Evolutionary conservation across 2,113 vertebrate species (phyloP).

Genomic region (Alosa alosa): DNA sequence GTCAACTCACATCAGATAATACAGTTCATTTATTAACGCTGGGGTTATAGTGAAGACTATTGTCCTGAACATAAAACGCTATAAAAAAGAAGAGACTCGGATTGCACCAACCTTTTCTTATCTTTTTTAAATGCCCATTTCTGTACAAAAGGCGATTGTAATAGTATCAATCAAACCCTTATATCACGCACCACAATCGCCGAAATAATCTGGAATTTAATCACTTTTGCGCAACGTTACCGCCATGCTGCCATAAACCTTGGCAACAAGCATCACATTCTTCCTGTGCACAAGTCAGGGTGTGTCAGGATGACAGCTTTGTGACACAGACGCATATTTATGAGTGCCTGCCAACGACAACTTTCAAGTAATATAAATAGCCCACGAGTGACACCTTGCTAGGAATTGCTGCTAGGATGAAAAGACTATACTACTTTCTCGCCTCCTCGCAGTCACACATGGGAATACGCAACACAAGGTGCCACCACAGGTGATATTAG

Average conservation of each 20-base stretch:
- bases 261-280: neutral
- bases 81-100: neutral
- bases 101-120: constrained; percentile 3
- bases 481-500: constrained; percentile 10
- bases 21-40: constrained; percentile 13
- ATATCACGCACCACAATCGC: neutral
- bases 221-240: neutral
- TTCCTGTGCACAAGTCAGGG: neutral
- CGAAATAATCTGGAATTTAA: neutral
- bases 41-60: neutral
- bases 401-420: constrained; percentile 44
- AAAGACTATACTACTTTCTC: constrained; percentile 26
- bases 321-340: constrained; percentile 39
- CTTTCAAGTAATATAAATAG: constrained; percentile 64
- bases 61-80: constrained; percentile 10
- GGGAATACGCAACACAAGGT: neutral
- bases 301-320: constrained; percentile 38
- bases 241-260: neutral
- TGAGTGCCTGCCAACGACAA: constrained; percentile 56
- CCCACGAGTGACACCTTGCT: constrained; percentile 49
- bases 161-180: neutral
- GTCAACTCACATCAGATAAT: constrained; percentile 11
- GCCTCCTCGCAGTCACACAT: neutral
- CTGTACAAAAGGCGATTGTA: neutral
- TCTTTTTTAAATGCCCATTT: neutral